Conservation (phyloP, 2,888 invertebrate genomes). For the Watsonalla cultraria region DNA sequence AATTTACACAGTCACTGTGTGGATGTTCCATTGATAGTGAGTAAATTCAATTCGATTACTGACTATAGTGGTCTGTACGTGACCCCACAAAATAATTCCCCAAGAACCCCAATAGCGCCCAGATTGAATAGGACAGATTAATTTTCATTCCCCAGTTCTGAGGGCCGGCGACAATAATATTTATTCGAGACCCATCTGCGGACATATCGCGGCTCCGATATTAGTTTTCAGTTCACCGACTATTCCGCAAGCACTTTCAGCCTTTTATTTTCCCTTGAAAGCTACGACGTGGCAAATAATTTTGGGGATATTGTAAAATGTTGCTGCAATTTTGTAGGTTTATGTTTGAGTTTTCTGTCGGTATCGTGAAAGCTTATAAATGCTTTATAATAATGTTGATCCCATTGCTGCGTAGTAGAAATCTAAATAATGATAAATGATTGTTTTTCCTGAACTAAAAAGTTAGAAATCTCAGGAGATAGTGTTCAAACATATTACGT, state of each 20-base stretch:
- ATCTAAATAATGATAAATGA: too few relatives aligned
- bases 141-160: background rate
- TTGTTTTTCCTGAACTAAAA: background rate
- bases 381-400: background rate
- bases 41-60: too few relatives aligned
- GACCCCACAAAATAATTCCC: conserved; percentile 22
- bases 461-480: background rate
- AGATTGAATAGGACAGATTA: background rate
- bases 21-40: too few relatives aligned
- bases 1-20: too few relatives aligned
- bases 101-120: background rate
- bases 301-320: background rate
- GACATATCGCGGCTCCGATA: background rate
- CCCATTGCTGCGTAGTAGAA: too few relatives aligned
- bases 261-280: background rate
- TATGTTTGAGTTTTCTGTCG: background rate
- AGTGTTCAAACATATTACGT: background rate
- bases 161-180: background rate
- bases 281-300: background rate
- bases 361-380: background rate
- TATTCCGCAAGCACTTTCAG: background rate
- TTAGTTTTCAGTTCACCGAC: conserved; percentile 1
- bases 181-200: background rate
- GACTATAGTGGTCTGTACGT: conserved; percentile 12
- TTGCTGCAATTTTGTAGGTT: background rate